phyloP scores from a whole-genome alignment of 2,888 invertebrate genomes.

The Drosophila anomelani region DNA sequence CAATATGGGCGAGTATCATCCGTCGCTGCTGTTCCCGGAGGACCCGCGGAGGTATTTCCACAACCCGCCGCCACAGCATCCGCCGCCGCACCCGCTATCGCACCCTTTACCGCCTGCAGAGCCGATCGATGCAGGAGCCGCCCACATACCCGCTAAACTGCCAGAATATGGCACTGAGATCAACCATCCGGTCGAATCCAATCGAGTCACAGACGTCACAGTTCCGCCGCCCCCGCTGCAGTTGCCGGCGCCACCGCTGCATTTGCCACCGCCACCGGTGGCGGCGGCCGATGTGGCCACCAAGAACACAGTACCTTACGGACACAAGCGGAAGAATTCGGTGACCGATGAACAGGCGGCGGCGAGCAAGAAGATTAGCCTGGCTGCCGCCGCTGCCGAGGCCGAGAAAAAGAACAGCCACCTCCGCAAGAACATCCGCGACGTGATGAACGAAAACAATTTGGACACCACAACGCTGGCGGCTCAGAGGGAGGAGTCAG shows the following conservation, averaged over 20 bases:
- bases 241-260: background rate
- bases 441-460: slow-evolving; percentile 97
- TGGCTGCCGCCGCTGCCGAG: slow-evolving; percentile 60
- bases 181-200: slow-evolving; percentile 8
- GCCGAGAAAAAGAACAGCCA: slow-evolving; percentile 85
- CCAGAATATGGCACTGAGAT: slow-evolving; percentile 27
- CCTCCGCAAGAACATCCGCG: slow-evolving; percentile 94
- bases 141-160: slow-evolving; percentile 17
- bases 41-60: slow-evolving; percentile 34
- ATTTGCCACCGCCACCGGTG: slow-evolving; percentile 12
- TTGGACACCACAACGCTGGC: slow-evolving; percentile 95
- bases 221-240: background rate
- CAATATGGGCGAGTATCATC: slow-evolving; percentile 23
- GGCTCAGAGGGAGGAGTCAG: slow-evolving; percentile 97
- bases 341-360: slow-evolving; percentile 57
- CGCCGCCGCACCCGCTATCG: background rate
- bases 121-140: slow-evolving; percentile 6
- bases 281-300: slow-evolving; percentile 13
- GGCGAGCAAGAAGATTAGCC: slow-evolving; percentile 53
- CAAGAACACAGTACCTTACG: slow-evolving; percentile 32
- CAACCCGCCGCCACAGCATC: slow-evolving; percentile 17
- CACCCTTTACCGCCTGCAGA: background rate
- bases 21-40: slow-evolving; percentile 29
- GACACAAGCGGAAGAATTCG: slow-evolving; percentile 57
- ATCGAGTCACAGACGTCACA: slow-evolving; percentile 13